Conservation (phyloP, 1,140 invertebrate species). For the Cyclargus thomasi region DNA sequence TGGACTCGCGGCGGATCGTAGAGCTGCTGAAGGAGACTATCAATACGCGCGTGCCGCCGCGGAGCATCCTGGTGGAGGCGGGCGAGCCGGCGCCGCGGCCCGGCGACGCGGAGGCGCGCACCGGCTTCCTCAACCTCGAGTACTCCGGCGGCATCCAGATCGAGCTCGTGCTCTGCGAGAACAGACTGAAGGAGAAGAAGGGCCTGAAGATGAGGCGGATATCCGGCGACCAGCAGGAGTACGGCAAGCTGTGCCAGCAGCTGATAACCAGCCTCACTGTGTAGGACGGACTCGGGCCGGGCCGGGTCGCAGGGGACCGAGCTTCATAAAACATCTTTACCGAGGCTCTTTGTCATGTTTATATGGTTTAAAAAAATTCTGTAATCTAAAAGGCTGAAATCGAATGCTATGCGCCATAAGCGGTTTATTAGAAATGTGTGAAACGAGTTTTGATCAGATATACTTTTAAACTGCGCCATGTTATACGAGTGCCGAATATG, state of each 20-base stretch:
- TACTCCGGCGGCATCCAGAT: slow-evolving; percentile 92
- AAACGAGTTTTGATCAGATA: background rate
- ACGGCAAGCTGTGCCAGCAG: slow-evolving; percentile 92
- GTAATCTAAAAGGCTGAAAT: slow-evolving; percentile 11
- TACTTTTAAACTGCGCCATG: background rate
- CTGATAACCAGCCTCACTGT: slow-evolving; percentile 90
- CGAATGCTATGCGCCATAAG: background rate
- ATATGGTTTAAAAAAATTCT: background rate
- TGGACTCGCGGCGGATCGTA: slow-evolving; percentile 86
- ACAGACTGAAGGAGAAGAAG: slow-evolving; percentile 83
- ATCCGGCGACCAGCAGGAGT: slow-evolving; percentile 92
- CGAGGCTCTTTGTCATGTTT: background rate
- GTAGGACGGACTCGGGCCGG: slow-evolving; percentile 21
- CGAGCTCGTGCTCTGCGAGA: slow-evolving; percentile 88
- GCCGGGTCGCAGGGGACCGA: background rate
- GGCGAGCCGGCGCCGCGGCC: slow-evolving; percentile 47
- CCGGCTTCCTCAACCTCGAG: slow-evolving; percentile 80
- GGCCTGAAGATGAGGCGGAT: slow-evolving; percentile 93
- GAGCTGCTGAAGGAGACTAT: slow-evolving; percentile 89
- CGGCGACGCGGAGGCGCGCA: slow-evolving; percentile 47
- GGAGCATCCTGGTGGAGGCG: slow-evolving; percentile 79
- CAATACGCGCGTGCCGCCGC: slow-evolving; percentile 84
- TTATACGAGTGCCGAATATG: background rate
- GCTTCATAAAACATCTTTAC: slow-evolving; percentile 15
- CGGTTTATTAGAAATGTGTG: background rate